Evolutionary conservation across 30 jellyfish, hydroid and myxozoan species (phyloP), one percentile per base, ranked within the genome.

Genomic region (Hydractinia symbiolongicarpus): DNA sequence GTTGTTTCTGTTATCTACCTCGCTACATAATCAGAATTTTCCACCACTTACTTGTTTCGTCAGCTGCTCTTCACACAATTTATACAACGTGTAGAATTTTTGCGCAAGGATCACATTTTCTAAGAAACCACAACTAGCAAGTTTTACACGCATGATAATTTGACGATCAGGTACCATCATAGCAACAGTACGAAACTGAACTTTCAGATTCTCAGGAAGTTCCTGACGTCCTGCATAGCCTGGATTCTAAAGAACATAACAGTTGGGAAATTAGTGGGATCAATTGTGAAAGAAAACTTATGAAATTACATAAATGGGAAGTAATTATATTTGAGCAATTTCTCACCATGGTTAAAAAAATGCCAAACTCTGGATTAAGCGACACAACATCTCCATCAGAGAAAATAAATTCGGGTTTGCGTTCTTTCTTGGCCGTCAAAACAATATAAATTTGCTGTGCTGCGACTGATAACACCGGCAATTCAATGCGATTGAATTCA

Each of bases 151-250:
- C 98, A 91, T 91, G 79, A 91, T 91, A 69, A 91, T 91, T 84
- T 91, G 98, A 73, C 98, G 86, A 85, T 91, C 98, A 61, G 98
- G 98, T 10, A 91, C 98, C 98, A 91, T 91, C 98, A 91, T 91
- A 61, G 98, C 98, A 11, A 91, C 96, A 11, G 98, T 91, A 17
- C 98, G 86, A 84, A 91, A 91, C 86, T 91, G 98, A 14, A 91
- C 90, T 79, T 91, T 91, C 80, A 91, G 73, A 79, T 91, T 91
- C 74, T 91, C 98, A 5, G 98, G 98, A 67, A 91, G 80, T 67
- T 91, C 98, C 67, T 91, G 98, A 15, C 98, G 85, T 5, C 98
- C 98, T 69, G 98, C 98, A 71, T 91, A 91, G 14, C 98, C 98
- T 49, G 98, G 98, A 81, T 91, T 91, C 98, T 87, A 64, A 51